Evolutionary conservation across 2,797 vertebrate species (phyloP).

Genomic region (Bradypodion ventrale): DNA sequence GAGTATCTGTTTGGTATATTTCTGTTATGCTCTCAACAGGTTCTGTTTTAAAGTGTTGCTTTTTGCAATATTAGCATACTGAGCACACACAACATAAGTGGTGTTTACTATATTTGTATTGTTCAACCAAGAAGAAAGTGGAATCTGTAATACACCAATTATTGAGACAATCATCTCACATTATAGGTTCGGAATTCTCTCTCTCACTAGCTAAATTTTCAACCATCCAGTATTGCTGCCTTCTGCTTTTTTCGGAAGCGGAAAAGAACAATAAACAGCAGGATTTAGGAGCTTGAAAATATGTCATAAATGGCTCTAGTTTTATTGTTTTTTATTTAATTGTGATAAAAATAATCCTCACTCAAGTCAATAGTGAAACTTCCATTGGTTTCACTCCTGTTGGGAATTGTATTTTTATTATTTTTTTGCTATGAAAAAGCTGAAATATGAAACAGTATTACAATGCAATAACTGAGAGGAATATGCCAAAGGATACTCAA

Average conservation of each 20-base stretch:
- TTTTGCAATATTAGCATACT: not conserved
- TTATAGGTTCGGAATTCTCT: not conserved
- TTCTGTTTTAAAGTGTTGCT: conserved; percentile 4
- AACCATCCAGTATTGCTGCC: not conserved
- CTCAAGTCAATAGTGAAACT: not conserved
- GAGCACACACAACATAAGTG: not conserved
- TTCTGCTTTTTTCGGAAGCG: not conserved
- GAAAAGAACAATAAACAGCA: not conserved
- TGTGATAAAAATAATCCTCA: not conserved
- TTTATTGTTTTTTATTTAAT: not conserved
- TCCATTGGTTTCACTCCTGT: too few species aligned
- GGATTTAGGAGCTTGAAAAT: not conserved
- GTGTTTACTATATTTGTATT: conserved; percentile 10
- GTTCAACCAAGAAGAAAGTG: not conserved
- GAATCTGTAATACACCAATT: conserved; percentile 6
- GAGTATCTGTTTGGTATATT: not conserved
- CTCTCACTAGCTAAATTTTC: not conserved
- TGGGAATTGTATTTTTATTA: not conserved
- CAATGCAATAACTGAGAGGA: not conserved
- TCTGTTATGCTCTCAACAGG: not conserved
- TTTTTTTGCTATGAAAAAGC: not conserved
- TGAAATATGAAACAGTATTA: not conserved
- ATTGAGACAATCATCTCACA: not conserved
- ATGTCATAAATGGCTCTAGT: not conserved
- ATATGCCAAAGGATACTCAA: not conserved